Evolutionary conservation across 2,113 vertebrate genomes (phyloP), one percentile per base, ranked within the genome.

Genomic region (Xerus inauris): DNA sequence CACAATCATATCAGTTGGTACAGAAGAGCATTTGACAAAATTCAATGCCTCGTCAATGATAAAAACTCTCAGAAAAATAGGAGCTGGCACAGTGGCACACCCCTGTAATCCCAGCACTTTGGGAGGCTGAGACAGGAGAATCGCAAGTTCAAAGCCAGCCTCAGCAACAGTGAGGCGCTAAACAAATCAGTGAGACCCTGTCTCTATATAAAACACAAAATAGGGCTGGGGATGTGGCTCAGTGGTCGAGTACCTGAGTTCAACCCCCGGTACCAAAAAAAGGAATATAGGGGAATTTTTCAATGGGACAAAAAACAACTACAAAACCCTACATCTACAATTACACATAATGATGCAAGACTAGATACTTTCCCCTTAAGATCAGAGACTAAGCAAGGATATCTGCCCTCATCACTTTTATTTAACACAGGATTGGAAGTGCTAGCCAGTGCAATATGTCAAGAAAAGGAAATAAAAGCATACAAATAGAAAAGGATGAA

Each of bases 1-100:
- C 71, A 77, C 71, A 84, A 75, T 82, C 47, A 81, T 69, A 92
- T 92, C 47, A 87, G 54, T 47, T 59, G 77, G 57, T 87, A 40
- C 47, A 75, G 47, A 69, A 88, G 82, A 76, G 32, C 69, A 45
- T 87, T 57, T 47, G 32, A 87, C 24, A 75, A 82, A 84, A 94
- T 75, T 75, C 69, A 76, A 76, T 42, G 54, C 32, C 26, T 16
- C 42, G 17, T 77, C 45, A 22, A 83, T 40, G 20, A 28, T 62
- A 59, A 84, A 51, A 69, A 12, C 57, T 64, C 45, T 67, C 35
- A 95, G 59, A 51, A 82, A 91, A 86, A n/a, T n/a, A n/a, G n/a
- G n/a, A n/a, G n/a, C n/a, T n/a, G n/a, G n/a, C n/a, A n/a, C n/a
- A n/a, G n/a, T n/a, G n/a, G n/a, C n/a, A n/a, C n/a, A n/a, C n/a